Conservation (phyloP, 2,113 vertebrate species). For the Prunella himalayana region DNA sequence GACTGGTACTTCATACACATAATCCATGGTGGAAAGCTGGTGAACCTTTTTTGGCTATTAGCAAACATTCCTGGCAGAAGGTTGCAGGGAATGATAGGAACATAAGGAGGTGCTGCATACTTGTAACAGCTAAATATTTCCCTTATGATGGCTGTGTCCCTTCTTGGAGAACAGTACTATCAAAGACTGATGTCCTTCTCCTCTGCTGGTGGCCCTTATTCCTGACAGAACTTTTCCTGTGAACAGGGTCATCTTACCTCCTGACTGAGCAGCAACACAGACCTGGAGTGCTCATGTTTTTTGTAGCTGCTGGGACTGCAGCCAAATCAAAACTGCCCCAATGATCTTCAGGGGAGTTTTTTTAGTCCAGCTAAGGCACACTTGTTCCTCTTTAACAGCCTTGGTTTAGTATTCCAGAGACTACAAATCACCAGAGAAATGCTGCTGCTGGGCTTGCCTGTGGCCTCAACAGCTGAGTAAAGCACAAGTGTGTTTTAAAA, state of each 20-base stretch:
- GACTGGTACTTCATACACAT: background rate
- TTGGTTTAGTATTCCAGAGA: background rate
- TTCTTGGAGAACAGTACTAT: background rate
- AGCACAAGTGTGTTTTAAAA: background rate
- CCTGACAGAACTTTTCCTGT: background rate
- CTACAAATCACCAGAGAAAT: background rate
- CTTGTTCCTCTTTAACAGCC: background rate
- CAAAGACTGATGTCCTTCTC: background rate
- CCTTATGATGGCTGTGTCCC: background rate
- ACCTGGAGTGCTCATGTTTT: background rate
- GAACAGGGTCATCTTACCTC: background rate
- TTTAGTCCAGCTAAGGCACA: background rate
- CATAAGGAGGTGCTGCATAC: background rate
- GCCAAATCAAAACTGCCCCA: background rate
- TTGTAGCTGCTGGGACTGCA: background rate
- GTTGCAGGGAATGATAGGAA: background rate
- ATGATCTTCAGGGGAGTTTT: background rate
- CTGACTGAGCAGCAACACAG: background rate
- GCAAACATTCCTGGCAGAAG: background rate
- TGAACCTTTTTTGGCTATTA: background rate
- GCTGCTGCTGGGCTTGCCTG: background rate
- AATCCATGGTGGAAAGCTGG: background rate
- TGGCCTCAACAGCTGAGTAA: background rate
- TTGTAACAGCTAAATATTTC: background rate
- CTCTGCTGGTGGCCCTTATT: background rate